These are phyloP conservation scores for Leuciscus idus DNA, from an alignment of 2,113 vertebrate genomes.

Conservation along the genomic window DNA sequence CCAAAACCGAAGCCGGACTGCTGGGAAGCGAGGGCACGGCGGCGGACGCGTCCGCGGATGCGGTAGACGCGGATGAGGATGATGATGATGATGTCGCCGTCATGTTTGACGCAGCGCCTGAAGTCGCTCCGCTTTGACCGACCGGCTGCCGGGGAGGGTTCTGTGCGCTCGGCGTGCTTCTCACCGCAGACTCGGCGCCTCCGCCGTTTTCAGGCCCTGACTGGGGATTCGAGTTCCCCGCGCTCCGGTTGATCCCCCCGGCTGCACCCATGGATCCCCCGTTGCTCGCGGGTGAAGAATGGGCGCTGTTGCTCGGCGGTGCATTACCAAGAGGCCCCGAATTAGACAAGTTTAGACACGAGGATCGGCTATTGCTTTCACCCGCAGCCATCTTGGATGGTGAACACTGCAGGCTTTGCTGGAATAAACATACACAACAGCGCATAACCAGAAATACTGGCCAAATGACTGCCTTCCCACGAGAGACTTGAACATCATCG, in stretches of 20 bases:
- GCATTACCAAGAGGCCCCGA: slow-evolving; percentile 64
- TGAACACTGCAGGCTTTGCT: slow-evolving; percentile 64
- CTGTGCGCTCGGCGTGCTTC: slow-evolving; percentile 55
- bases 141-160: slow-evolving; percentile 57
- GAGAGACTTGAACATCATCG: slow-evolving; percentile 18
- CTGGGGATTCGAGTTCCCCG: slow-evolving; percentile 63
- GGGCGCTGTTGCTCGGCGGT: slow-evolving; percentile 62
- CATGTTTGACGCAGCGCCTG: slow-evolving; percentile 58
- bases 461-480: slow-evolving; percentile 45
- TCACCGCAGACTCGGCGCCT: slow-evolving; percentile 59
- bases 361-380: slow-evolving; percentile 71
- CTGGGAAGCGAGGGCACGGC: slow-evolving; percentile 66
- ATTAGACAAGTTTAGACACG: slow-evolving; percentile 62
- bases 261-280: slow-evolving; percentile 60
- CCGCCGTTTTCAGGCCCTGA: slow-evolving; percentile 65
- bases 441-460: slow-evolving; percentile 62
- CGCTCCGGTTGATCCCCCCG: slow-evolving; percentile 47
- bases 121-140: slow-evolving; percentile 55
- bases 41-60: slow-evolving; percentile 55
- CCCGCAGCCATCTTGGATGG: slow-evolving; percentile 83
- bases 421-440: slow-evolving; percentile 65
- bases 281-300: slow-evolving; percentile 64
- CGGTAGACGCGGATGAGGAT: slow-evolving; percentile 45
- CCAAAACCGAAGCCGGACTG: slow-evolving; percentile 70
- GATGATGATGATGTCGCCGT: slow-evolving; percentile 54